Conservation (phyloP, 2,113 vertebrate genomes). For the Gavia stellata region DNA sequence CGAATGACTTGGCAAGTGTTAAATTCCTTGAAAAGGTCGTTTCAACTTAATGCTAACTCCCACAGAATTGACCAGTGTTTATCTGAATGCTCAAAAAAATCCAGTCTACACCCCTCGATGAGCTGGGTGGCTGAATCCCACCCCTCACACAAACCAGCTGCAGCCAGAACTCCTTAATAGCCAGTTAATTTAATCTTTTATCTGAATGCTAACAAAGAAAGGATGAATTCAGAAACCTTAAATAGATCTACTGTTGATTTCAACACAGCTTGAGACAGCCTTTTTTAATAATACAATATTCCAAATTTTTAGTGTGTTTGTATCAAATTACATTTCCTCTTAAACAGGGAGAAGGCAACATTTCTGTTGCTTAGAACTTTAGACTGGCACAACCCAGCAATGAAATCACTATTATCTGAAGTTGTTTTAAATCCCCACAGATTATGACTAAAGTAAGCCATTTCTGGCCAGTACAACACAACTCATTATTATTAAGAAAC, state of each 20-base stretch:
- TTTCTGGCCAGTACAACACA: not conserved
- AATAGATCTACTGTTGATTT: constrained; percentile 5
- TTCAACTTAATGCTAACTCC: not conserved
- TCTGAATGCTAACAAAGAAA: constrained; percentile 35
- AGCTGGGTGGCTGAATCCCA: not conserved
- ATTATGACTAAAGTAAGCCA: not conserved
- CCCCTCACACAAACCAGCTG: not conserved
- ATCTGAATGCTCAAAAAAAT: not conserved
- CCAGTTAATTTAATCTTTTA: constrained; percentile 20
- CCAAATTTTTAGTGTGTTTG: not conserved
- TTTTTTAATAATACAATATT: constrained; percentile 28
- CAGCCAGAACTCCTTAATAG: not conserved
- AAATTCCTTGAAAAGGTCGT: not conserved
- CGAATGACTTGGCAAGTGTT: not conserved
- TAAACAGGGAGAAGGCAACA: not conserved
- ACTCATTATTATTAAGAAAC: not conserved
- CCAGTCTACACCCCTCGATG: not conserved
- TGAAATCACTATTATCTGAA: constrained; percentile 1
- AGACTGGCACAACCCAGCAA: not conserved
- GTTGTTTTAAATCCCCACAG: not conserved
- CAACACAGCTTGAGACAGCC: constrained; percentile 1
- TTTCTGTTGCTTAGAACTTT: constrained; percentile 11
- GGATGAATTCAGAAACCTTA: constrained; percentile 33
- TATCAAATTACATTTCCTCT: constrained; percentile 29
- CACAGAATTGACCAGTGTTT: not conserved